Percentiles rank a stretch among this genome's conserved stretches.
Conservation (phyloP, 53 echinoderm and acorn worm genomes). For the Zoroaster sp. region DNA sequence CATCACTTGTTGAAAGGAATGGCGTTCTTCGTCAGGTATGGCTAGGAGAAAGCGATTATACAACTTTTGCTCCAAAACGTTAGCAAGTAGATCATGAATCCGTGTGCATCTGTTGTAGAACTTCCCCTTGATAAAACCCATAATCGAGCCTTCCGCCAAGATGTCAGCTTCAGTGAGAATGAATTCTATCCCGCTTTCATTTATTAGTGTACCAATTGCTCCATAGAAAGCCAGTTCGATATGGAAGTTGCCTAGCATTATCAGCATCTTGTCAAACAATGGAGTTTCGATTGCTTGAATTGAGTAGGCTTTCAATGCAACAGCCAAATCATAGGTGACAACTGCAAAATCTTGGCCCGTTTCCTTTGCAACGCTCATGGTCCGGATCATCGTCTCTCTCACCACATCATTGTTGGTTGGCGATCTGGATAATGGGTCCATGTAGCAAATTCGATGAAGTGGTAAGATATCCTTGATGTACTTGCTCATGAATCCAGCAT, state of each 20-base stretch:
- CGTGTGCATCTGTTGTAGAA: constrained; percentile 77
- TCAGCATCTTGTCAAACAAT: constrained; percentile 62
- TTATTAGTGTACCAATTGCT: constrained; percentile 37
- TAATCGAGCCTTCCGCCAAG: constrained; percentile 68
- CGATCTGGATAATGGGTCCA: no score
- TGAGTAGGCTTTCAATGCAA: no score
- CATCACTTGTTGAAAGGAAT: constrained; percentile 48
- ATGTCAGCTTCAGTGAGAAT: constrained; percentile 60
- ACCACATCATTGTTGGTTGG: constrained; percentile 82
- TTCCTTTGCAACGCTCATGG: constrained; percentile 61
- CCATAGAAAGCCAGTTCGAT: constrained; percentile 66
- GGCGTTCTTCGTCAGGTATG: constrained; percentile 47
- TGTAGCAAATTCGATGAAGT: constrained; percentile 54
- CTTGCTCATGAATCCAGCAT: no score
- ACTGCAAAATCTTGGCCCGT: no score
- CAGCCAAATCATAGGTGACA: no score
- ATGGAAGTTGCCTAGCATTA: constrained; percentile 79
- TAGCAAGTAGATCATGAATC: constrained; percentile 72
- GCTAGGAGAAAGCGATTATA: constrained; percentile 34
- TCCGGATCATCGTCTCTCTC: constrained; percentile 70
- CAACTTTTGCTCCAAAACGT: constrained; percentile 62
- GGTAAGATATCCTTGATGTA: constrained; percentile 61
- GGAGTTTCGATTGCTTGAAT: no score
- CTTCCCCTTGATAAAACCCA: constrained; percentile 70
- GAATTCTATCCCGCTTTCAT: constrained; percentile 23